Evolutionary conservation across 2,888 invertebrate genomes (phyloP).

Genomic region (Julus scandinavius): DNA sequence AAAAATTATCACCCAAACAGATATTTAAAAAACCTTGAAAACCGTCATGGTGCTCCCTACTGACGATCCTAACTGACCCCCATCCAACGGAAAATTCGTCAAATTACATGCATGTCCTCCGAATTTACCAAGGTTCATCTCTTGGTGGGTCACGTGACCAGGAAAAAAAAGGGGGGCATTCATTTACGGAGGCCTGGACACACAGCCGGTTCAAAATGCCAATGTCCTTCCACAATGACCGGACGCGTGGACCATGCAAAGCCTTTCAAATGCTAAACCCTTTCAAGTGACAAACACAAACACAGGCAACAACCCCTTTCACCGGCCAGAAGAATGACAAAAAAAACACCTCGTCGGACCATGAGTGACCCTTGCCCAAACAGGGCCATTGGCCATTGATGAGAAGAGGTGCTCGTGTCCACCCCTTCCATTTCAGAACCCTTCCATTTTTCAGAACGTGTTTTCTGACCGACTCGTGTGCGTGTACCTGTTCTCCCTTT

Average conservation of each 20-base stretch:
- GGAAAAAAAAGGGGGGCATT: not conserved
- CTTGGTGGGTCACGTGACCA: not conserved
- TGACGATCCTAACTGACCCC: too few species aligned
- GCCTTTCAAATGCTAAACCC: constrained; percentile 34
- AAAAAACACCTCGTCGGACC: constrained; percentile 5
- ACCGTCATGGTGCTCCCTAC: too few species aligned
- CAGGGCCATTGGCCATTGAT: not conserved
- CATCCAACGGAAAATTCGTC: too few species aligned
- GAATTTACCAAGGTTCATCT: not conserved
- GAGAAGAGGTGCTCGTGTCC: not conserved
- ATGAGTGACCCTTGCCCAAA: not conserved
- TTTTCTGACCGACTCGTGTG: not conserved
- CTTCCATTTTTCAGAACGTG: not conserved
- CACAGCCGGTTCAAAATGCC: constrained; percentile 7
- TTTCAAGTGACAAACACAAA: constrained; percentile 39
- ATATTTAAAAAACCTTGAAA: too few species aligned
- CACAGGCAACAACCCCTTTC: constrained; percentile 42
- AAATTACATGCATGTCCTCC: too few species aligned
- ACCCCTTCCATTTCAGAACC: constrained; percentile 11
- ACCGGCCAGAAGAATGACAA: not conserved
- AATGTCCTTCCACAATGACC: constrained; percentile 42
- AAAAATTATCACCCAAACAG: too few species aligned
- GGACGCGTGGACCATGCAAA: constrained; percentile 43
- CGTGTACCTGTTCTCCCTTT: constrained; percentile 7
- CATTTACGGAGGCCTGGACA: not conserved